Conservation (phyloP, 1,140 invertebrate genomes). For the Zophobas atratus region DNA sequence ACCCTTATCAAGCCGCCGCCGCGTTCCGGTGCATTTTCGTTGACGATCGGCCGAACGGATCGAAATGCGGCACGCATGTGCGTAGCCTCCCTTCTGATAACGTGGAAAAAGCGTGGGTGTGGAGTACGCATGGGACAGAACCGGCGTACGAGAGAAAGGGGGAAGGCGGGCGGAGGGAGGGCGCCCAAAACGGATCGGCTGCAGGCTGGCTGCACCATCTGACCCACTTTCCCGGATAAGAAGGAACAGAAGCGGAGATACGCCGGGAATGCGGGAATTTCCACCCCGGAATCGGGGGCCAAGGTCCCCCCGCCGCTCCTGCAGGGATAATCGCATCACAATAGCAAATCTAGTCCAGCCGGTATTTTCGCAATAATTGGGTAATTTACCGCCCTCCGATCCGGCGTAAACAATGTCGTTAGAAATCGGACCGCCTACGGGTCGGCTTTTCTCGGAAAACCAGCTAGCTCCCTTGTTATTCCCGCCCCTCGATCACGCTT, state of each 20-base stretch:
- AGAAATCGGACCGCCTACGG: conserved; percentile 29
- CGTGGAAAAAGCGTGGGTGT: conserved; percentile 27
- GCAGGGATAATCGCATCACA: conserved; percentile 13
- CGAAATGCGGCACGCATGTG: conserved; percentile 24
- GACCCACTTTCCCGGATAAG: conserved; percentile 36
- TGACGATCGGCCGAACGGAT: conserved; percentile 12
- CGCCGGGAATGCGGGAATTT: conserved; percentile 2
- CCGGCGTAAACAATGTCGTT: conserved; percentile 29
- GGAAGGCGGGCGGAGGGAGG: conserved; percentile 2
- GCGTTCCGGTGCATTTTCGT: conserved; percentile 30
- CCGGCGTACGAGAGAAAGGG: conserved; percentile 30
- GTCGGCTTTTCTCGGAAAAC: not conserved
- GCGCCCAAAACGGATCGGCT: conserved; percentile 30
- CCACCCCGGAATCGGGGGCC: not conserved
- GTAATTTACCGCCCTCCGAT: conserved; percentile 26
- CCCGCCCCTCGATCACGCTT: not conserved
- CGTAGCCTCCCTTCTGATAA: conserved; percentile 17
- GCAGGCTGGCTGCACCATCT: conserved; percentile 38
- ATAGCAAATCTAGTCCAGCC: conserved; percentile 15
- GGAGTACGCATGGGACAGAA: conserved; percentile 35
- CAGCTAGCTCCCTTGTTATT: conserved; percentile 19
- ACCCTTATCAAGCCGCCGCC: not conserved
- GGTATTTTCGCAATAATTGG: conserved; percentile 28
- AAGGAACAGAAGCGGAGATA: conserved; percentile 10
- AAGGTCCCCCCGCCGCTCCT: not conserved